Conservation (phyloP, 1,140 invertebrate genomes). For the Neodiprion pinetum region DNA sequence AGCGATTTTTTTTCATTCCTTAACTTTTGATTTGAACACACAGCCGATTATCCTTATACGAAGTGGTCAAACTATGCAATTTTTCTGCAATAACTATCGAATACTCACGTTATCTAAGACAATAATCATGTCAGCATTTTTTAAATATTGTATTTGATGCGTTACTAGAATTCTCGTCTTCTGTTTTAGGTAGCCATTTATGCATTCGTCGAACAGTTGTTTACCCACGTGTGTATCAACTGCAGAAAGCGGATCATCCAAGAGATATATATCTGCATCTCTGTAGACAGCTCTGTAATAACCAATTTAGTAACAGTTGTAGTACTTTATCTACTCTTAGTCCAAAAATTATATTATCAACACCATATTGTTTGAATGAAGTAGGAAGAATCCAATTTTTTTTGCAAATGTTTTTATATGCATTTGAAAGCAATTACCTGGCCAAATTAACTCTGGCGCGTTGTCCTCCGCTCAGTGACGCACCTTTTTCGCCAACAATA, state of each 20-base stretch:
- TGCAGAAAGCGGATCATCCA: constrained; percentile 67
- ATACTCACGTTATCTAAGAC: constrained; percentile 73
- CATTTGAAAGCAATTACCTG: constrained; percentile 35
- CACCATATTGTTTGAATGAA: no score
- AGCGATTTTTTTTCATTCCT: no score
- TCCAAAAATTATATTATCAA: no score
- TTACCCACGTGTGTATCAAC: constrained; percentile 66
- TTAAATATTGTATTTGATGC: constrained; percentile 83
- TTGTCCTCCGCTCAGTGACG: constrained; percentile 76
- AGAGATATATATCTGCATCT: constrained; percentile 64
- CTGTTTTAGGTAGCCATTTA: constrained; percentile 52
- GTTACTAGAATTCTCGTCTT: constrained; percentile 77
- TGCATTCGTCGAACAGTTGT: constrained; percentile 62
- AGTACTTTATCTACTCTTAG: no score
- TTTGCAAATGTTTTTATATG: no score
- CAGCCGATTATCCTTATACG: no score
- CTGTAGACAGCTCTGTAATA: constrained; percentile 61
- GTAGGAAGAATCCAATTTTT: no score
- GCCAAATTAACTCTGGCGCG: constrained; percentile 73
- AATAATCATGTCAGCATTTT: constrained; percentile 73
- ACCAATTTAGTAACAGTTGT: not conserved
- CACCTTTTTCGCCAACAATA: constrained; percentile 81
- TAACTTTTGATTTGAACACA: no score
- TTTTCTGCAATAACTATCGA: no score
- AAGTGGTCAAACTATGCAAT: no score